Conservation (phyloP, 1,140 invertebrate species). For the Atta texana region DNA sequence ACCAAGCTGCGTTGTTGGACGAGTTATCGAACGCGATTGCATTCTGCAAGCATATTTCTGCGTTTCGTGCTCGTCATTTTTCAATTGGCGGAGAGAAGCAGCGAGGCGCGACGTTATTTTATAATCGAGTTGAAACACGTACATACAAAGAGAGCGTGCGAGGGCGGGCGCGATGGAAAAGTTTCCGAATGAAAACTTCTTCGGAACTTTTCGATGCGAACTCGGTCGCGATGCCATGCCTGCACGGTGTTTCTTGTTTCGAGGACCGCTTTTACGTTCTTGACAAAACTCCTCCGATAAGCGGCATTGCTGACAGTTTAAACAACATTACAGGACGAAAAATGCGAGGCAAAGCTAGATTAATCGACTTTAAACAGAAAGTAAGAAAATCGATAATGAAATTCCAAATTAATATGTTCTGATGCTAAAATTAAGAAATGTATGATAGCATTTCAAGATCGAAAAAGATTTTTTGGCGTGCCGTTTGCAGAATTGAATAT, state of each 20-base stretch:
- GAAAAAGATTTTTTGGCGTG: no score
- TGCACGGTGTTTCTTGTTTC: slow-evolving; percentile 42
- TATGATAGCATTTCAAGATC: no score
- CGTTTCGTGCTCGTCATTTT: slow-evolving; percentile 52
- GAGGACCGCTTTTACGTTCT: neutral
- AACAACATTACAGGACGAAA: slow-evolving; percentile 15
- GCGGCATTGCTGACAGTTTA: slow-evolving; percentile 34
- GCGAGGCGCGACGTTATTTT: slow-evolving; percentile 49
- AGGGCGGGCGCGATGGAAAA: slow-evolving; percentile 35
- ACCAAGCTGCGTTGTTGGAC: slow-evolving; percentile 15
- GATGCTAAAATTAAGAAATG: neutral
- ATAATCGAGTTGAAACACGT: slow-evolving; percentile 48
- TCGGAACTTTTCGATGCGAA: slow-evolving; percentile 26
- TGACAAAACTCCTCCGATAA: neutral
- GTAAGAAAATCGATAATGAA: neutral
- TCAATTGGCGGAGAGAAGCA: slow-evolving; percentile 43
- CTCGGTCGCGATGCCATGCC: slow-evolving; percentile 36
- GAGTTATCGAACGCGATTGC: slow-evolving; percentile 51
- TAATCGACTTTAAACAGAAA: neutral
- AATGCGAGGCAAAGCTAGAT: neutral
- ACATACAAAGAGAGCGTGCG: neutral
- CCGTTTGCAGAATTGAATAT: no score
- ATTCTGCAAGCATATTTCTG: slow-evolving; percentile 39
- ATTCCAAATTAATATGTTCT: neutral
- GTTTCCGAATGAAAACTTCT: slow-evolving; percentile 47